Conservation (phyloP, 2,113 vertebrate genomes). For the Apteryx owenii region DNA sequence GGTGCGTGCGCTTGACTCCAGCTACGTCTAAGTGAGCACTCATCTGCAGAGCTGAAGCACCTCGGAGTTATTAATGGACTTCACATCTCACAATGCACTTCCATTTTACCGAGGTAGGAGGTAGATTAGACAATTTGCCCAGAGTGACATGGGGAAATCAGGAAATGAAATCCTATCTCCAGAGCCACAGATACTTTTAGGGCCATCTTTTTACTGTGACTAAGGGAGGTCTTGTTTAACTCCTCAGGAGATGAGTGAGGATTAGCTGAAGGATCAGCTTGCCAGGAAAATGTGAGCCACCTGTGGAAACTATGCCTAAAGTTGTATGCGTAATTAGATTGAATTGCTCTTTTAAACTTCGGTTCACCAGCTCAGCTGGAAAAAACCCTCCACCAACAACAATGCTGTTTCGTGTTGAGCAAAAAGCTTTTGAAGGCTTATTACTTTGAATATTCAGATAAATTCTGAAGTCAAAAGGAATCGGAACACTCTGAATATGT, state of each 20-base stretch:
- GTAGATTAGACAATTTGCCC: background rate
- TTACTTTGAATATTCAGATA: background rate
- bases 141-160: rapidly evolving
- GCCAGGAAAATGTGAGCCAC: background rate
- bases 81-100: background rate
- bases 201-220: background rate
- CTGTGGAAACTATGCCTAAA: background rate
- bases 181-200: background rate
- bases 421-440: background rate
- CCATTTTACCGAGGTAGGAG: background rate
- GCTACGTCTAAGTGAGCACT: background rate
- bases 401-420: rapidly evolving
- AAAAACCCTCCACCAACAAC: background rate
- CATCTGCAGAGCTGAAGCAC: background rate
- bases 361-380: background rate
- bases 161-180: background rate
- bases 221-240: background rate
- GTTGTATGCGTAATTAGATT: background rate
- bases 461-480: background rate
- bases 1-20: background rate
- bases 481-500: background rate
- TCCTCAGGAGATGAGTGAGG: background rate
- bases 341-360: background rate
- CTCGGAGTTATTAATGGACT: background rate
- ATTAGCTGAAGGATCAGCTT: background rate